phyloP scores from a whole-genome alignment of 2,888 invertebrate species.

The Andrena fulva region DNA sequence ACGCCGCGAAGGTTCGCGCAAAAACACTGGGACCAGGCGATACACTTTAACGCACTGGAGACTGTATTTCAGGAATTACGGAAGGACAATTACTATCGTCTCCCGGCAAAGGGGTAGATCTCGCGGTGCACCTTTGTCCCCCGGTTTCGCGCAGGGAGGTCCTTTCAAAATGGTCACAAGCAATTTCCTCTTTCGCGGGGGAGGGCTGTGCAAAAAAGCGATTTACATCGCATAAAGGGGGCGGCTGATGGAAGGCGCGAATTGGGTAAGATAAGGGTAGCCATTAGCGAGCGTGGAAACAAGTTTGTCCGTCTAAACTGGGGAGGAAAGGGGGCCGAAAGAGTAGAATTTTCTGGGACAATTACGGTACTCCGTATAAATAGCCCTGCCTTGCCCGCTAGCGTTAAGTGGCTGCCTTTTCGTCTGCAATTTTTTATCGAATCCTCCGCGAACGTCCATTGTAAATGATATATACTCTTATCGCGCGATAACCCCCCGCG shows the following conservation, averaged over 20 bases:
- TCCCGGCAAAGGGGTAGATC: constrained; percentile 53
- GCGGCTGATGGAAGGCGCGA: constrained; percentile 63
- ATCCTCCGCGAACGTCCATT: constrained; percentile 37
- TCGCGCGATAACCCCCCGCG: constrained; percentile 24
- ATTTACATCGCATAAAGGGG: constrained; percentile 71
- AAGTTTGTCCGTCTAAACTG: constrained; percentile 58
- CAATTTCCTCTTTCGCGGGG: constrained; percentile 60
- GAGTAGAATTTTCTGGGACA: constrained; percentile 51
- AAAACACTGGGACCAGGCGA: constrained; percentile 46
- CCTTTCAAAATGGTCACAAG: constrained; percentile 65
- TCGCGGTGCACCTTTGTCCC: constrained; percentile 54
- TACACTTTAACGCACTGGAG: constrained; percentile 52
- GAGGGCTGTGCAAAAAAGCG: constrained; percentile 61
- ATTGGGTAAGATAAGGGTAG: constrained; percentile 62
- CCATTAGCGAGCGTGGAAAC: constrained; percentile 71
- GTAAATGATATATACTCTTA: constrained; percentile 53
- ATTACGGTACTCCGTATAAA: constrained; percentile 45
- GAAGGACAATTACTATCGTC: constrained; percentile 63
- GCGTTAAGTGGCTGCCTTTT: constrained; percentile 23
- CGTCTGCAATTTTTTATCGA: neutral
- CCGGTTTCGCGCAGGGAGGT: constrained; percentile 23
- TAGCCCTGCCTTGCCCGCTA: constrained; percentile 10
- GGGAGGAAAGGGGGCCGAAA: constrained; percentile 1
- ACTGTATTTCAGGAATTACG: constrained; percentile 60
- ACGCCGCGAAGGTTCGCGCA: constrained; percentile 25